Percentiles rank a stretch among this genome's conserved stretches.
Evolutionary conservation across 1,140 invertebrate species (phyloP).

Genomic region (Leptinotarsa defecta): DNA sequence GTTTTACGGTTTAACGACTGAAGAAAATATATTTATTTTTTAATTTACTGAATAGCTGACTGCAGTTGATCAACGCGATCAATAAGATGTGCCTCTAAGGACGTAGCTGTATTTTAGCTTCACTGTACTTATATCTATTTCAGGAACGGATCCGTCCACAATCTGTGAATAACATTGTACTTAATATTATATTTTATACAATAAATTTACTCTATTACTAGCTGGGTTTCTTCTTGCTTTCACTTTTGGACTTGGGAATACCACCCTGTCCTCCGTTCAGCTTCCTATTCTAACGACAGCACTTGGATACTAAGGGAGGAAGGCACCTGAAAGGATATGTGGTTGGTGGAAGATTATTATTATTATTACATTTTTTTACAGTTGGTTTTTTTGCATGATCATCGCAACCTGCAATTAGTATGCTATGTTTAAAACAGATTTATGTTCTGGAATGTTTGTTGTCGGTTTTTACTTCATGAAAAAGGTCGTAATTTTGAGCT

Average conservation of each 20-base stretch:
- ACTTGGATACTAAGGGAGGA: neutral
- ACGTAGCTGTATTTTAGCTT: neutral
- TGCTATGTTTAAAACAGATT: no score
- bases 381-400: no score
- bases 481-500: no score
- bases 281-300: neutral
- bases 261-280: neutral
- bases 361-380: neutral
- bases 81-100: neutral
- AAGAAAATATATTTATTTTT: neutral
- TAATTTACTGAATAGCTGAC: neutral
- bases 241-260: neutral
- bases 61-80: no score
- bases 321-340: neutral
- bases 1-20: neutral
- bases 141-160: constrained; percentile 16
- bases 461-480: no score
- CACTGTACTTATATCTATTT: neutral
- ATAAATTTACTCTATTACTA: constrained; percentile 17
- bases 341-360: constrained; percentile 4
- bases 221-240: constrained; percentile 4
- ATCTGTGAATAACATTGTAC: constrained; percentile 17
- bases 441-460: no score
- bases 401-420: no score
- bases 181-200: constrained; percentile 15